Evolutionary conservation across 2,113 vertebrate genomes (phyloP), one percentile per base, ranked within the genome.

Genomic region (Microtus richardsoni): DNA sequence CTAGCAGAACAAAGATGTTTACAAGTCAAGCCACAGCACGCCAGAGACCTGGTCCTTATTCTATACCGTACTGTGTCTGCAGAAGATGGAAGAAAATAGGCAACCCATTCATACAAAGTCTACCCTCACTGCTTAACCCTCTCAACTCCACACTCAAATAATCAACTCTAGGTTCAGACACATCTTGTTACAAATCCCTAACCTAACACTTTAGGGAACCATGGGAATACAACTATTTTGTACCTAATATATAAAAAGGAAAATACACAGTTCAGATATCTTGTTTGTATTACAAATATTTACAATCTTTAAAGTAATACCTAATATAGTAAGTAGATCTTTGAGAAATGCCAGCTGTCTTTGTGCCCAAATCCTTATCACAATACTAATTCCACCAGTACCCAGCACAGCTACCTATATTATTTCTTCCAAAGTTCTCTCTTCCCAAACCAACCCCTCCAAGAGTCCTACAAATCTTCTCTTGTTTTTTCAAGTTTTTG

Each of bases 281-380:
- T 92, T 39, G 24, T 92, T 58, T 89, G 33, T 10, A 95, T 91
- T 60, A 92, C n/a, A 47, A 86, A 94, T 13, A 79, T 39, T 64
- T 73, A 93, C 0, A 6, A 70, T 36, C 68, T 73, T 47, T 39
- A 75, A 6, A 39, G 36, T 70, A 88, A 73, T 66, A n/a, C 47
- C 33, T 39, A 22, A 80, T 22, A 87, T 9, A 79, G 3, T 68
- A 91, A 79, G 3, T 68, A 91, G 52, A 52, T 49, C 70, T 47
- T 90, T 47, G n/a, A 71, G 91, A 88, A 77, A 54, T 30, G 62
- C 71, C 95, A 74, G 47, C 4, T 79, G 73, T 52, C 66, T 88
- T 90, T 79, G 64, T 71, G 54, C 30, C 82, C 52, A 33, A 92
- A 6, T 66, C 47, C 58, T 28, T 90, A 47, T n/a, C 47, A 86